A percentile compares a stretch with the other conserved stretches of the same genome.
phyloP scores from a whole-genome alignment of 2,888 invertebrate genomes.

The Pyrochroa serraticornis region DNA sequence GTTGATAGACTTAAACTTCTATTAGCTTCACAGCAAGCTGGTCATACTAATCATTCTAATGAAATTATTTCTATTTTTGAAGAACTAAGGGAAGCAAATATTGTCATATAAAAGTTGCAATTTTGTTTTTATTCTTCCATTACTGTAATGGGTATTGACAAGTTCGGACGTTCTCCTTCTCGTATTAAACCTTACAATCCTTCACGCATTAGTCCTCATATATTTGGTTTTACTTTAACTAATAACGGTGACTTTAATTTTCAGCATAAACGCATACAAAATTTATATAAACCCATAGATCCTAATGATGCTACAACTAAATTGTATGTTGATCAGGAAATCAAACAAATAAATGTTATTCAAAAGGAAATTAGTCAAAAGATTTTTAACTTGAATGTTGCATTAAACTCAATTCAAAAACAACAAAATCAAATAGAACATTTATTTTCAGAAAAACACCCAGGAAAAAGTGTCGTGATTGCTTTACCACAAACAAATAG shows the following conservation, averaged over 20 bases:
- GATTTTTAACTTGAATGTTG: background rate
- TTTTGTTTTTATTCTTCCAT: slow-evolving; percentile 1
- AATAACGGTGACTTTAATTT: slow-evolving; percentile 20
- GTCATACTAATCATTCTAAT: slow-evolving; percentile 41
- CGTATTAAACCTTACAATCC: background rate
- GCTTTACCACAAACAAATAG: background rate
- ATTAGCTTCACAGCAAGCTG: slow-evolving; percentile 43
- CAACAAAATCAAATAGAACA: background rate
- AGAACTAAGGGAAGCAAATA: slow-evolving; percentile 36
- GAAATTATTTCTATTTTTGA: slow-evolving; percentile 52
- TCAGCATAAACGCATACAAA: slow-evolving; percentile 21
- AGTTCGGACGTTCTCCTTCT: slow-evolving; percentile 19
- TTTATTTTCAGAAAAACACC: background rate
- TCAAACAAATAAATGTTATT: background rate
- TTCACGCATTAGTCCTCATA: background rate
- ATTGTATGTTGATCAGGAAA: slow-evolving; percentile 25
- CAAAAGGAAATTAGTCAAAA: slow-evolving; percentile 11
- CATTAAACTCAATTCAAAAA: background rate
- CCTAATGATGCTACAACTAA: slow-evolving; percentile 21
- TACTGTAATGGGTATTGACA: slow-evolving; percentile 22
- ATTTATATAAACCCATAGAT: slow-evolving; percentile 18
- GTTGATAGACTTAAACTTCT: slow-evolving; percentile 38
- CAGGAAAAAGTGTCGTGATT: background rate
- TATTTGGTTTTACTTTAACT: slow-evolving; percentile 4
- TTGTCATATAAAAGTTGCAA: slow-evolving; percentile 24